Conservation (phyloP, 2,797 vertebrate species). For the Notoglanidium macrostoma region DNA sequence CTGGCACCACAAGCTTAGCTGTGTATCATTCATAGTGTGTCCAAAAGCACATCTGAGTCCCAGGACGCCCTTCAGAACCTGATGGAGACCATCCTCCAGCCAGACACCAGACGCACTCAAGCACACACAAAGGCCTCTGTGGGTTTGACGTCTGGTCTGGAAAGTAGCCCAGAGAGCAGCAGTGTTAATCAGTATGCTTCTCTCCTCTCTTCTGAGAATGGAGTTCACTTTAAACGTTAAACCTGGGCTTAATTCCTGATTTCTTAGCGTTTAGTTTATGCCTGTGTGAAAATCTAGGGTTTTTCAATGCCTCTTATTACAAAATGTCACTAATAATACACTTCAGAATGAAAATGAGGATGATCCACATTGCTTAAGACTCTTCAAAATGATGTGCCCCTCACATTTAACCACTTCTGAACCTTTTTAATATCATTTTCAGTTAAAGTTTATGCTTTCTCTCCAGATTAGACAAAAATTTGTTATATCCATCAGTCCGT, state of each 20-base stretch:
- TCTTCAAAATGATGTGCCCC: background rate
- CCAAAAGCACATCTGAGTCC: conserved; percentile 42
- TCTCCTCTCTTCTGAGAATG: conserved; percentile 20
- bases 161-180: conserved; percentile 46
- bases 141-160: conserved; percentile 52
- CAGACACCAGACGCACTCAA: conserved; percentile 41
- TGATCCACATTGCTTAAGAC: background rate
- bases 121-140: conserved; percentile 44
- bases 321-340: background rate
- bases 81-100: conserved; percentile 39
- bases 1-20: background rate
- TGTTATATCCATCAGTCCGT: too few relatives aligned
- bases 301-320: background rate
- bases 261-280: background rate
- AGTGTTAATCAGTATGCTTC: conserved; percentile 55
- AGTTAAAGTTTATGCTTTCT: background rate
- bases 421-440: background rate
- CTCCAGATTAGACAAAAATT: background rate
- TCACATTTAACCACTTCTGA: background rate
- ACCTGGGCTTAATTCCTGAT: conserved; percentile 26
- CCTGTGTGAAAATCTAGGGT: background rate
- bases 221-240: conserved; percentile 22
- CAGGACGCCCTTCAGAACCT: conserved; percentile 38
- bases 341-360: background rate
- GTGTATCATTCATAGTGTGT: conserved; percentile 7